phyloP scores from a whole-genome alignment of 2,888 invertebrate genomes.

The Ophonus ardosiacus region DNA sequence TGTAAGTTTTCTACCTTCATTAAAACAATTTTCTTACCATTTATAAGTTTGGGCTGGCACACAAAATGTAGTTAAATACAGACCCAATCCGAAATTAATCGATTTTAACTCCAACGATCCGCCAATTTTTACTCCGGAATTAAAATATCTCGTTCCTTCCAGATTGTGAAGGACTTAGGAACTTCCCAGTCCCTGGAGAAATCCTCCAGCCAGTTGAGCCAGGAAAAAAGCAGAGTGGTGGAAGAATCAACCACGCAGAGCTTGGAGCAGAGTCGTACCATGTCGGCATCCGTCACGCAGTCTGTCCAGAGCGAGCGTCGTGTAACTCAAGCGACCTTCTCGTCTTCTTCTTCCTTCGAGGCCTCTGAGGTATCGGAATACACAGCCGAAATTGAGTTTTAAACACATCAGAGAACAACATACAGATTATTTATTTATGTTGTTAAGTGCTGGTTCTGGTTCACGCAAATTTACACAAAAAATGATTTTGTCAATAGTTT shows the following conservation, averaged over 20 bases:
- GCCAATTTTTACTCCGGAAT: no score
- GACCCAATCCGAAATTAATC: no score
- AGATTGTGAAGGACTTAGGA: constrained; percentile 73
- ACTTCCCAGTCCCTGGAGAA: constrained; percentile 73
- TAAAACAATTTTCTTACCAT: no score
- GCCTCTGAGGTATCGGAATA: constrained; percentile 73
- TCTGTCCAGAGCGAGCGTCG: constrained; percentile 72
- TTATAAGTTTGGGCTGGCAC: no score
- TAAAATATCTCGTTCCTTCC: constrained; percentile 59
- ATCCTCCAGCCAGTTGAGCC: constrained; percentile 73
- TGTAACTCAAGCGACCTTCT: constrained; percentile 72
- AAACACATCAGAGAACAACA: background rate
- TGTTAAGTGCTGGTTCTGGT: background rate
- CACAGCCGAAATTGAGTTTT: constrained; percentile 69
- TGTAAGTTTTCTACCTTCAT: no score
- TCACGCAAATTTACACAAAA: no score
- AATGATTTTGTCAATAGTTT: no score
- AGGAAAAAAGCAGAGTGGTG: constrained; percentile 72
- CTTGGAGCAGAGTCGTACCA: constrained; percentile 71
- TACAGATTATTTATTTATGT: background rate
- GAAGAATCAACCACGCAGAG: constrained; percentile 71
- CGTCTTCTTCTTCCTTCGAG: constrained; percentile 74
- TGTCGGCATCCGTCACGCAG: constrained; percentile 70
- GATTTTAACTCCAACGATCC: no score
- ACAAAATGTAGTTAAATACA: no score